phyloP scores from a whole-genome alignment of 37 sponge, comb jelly and placozoan genomes.

The Haliclona indistincta region DNA sequence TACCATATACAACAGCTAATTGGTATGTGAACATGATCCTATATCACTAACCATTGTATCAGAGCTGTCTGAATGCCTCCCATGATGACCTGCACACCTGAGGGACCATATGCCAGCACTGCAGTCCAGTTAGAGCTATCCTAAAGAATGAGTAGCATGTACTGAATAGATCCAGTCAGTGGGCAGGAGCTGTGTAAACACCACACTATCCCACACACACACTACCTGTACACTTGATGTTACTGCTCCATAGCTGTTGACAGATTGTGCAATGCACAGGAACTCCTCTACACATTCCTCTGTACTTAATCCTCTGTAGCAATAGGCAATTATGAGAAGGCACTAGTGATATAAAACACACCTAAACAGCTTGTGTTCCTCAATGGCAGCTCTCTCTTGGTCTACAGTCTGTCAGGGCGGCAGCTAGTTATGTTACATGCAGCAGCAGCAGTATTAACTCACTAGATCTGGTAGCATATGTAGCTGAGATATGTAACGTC shows the following conservation, averaged over 20 bases:
- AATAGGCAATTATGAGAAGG: neutral
- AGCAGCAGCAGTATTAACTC: too few relatives aligned
- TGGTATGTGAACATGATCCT: neutral
- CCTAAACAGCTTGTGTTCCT: neutral
- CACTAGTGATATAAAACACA: neutral
- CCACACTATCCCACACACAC: constrained; percentile 3
- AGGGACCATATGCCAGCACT: neutral
- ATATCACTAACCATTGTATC: neutral
- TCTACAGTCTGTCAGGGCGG: neutral
- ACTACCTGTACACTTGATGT: constrained; percentile 51
- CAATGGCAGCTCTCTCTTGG: neutral
- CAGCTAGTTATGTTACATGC: too few relatives aligned
- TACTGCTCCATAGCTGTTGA: constrained; percentile 38
- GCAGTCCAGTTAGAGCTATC: neutral
- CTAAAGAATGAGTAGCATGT: neutral
- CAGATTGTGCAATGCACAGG: constrained; percentile 52
- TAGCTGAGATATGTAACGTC: neutral
- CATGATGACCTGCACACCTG: neutral
- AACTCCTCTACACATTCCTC: constrained; percentile 47
- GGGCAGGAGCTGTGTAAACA: neutral
- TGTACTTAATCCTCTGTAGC: constrained; percentile 36
- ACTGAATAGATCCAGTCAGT: neutral
- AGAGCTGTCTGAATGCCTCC: neutral
- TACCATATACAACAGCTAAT: neutral
- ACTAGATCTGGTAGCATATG: too few relatives aligned